Base-by-base conservation (phyloP, 2,797 vertebrate genomes). In the Selene dorsalis region DNA sequence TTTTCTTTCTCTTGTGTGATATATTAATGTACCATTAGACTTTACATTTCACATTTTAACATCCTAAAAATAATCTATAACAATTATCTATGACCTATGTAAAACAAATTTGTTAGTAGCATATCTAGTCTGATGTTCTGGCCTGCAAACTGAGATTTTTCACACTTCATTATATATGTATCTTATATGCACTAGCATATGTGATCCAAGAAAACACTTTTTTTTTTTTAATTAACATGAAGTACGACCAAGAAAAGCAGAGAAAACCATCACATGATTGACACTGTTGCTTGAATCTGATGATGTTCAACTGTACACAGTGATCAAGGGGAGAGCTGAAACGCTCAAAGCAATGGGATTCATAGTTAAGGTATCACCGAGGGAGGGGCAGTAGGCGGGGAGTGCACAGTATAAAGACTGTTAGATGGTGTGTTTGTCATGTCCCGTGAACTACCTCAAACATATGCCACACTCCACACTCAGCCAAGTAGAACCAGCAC, bases 381-480 rank as follows among this genome's bases (percentile, higher is more conserved):
- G 20, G 32, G 59, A 50, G 62, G 66, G 69, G 56, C 24, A 35
- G 6, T 43, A n/a, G 39, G 55, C 3, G 55, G 62, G 14, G 26
- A 10, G n/a, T 5, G 24, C 5, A 22, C 4, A 60, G 26, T 18
- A 6, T 17, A 38, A 47, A 38, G 16, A 30, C 63, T 24, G 50
- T 14, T 3, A 22, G 4, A 22, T 48, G 39, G 61, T 57, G 59
- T 30, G 69, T 68, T 53, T 53, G 48, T 39, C 24, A 18, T 53
- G 64, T 58, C 53, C 66, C 35, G 76, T 79, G 47, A 60, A 69
- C 73, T 96, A 99, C 98, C 96, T 98, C 97, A 93, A 98, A 98
- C 96, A 98, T 98, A 57, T 99, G 98, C 98, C 98, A 99, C 83
- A 97, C 97, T 61, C 98, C 98, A 77, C 98, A 99, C 70, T 99